Evolutionary conservation across 2,888 invertebrate genomes (phyloP).

Genomic region (Himalopsyche kuldschensis): DNA sequence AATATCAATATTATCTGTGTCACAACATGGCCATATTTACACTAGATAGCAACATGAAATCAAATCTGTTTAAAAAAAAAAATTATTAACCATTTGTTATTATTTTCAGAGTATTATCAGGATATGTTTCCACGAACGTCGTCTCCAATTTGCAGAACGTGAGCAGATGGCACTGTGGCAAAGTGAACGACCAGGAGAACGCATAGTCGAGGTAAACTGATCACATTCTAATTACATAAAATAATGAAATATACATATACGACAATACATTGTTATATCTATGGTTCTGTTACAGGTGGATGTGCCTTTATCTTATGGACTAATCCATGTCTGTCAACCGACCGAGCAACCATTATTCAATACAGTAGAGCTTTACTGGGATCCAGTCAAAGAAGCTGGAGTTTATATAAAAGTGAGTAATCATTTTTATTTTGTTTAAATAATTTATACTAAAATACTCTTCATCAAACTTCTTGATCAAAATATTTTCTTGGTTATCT

Average conservation of each 20-base stretch:
- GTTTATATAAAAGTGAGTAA: constrained; percentile 84
- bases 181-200: constrained; percentile 83
- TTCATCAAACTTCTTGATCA: no score
- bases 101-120: constrained; percentile 76
- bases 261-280: not conserved
- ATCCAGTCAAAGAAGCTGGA: constrained; percentile 94
- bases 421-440: not conserved
- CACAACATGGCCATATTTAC: no score
- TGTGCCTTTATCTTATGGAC: constrained; percentile 90
- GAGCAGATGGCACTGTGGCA: constrained; percentile 95
- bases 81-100: not conserved
- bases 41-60: no score
- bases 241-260: not conserved
- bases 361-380: constrained; percentile 89
- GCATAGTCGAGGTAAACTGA: constrained; percentile 78
- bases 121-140: constrained; percentile 94
- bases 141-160: constrained; percentile 92
- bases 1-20: no score
- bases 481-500: no score
- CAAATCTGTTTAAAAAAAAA: no score
- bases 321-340: constrained; percentile 80
- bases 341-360: constrained; percentile 68
- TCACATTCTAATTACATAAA: not conserved
- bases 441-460: no score
- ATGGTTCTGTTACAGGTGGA: constrained; percentile 61